Conservation (phyloP, 2,797 vertebrate species). For the Chelon labrosus region DNA sequence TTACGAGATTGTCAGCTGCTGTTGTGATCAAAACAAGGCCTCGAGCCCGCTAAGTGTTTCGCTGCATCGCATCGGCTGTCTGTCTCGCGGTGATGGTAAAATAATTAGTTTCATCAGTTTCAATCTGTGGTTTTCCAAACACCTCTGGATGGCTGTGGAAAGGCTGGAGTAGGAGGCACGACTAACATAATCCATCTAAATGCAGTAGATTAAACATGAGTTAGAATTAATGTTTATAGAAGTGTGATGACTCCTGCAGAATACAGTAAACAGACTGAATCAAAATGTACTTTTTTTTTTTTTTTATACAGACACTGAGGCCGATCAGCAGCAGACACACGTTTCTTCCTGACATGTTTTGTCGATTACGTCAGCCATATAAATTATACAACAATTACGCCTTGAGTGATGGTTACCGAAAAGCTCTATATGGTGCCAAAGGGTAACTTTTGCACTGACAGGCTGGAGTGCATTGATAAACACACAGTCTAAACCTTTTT, state of each 20-base stretch:
- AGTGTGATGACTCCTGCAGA: conserved; percentile 2
- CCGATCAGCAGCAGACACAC: neutral
- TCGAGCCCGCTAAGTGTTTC: conserved; percentile 56
- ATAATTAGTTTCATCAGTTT: conserved; percentile 61
- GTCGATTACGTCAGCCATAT: neutral
- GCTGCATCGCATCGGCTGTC: conserved; percentile 45
- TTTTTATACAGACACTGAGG: neutral
- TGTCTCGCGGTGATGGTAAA: conserved; percentile 52
- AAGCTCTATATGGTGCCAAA: neutral
- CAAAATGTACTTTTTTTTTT: conserved; percentile 5
- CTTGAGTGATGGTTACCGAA: neutral
- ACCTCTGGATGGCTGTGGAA: conserved; percentile 32
- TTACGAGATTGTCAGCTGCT: conserved; percentile 83
- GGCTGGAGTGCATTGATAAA: conserved; percentile 2
- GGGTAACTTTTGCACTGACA: neutral
- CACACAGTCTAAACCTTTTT: neutral
- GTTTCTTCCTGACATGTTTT: conserved; percentile 16
- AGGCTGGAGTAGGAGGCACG: conserved; percentile 23
- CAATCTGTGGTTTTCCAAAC: conserved; percentile 41
- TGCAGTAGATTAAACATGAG: conserved; percentile 32
- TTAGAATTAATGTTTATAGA: conserved; percentile 24
- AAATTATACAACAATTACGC: neutral
- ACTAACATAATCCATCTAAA: conserved; percentile 21
- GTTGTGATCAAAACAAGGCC: conserved; percentile 75
- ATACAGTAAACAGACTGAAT: conserved; percentile 4